Conservation (phyloP, 2,797 vertebrate species). For the Pseudochromis fuscus region DNA sequence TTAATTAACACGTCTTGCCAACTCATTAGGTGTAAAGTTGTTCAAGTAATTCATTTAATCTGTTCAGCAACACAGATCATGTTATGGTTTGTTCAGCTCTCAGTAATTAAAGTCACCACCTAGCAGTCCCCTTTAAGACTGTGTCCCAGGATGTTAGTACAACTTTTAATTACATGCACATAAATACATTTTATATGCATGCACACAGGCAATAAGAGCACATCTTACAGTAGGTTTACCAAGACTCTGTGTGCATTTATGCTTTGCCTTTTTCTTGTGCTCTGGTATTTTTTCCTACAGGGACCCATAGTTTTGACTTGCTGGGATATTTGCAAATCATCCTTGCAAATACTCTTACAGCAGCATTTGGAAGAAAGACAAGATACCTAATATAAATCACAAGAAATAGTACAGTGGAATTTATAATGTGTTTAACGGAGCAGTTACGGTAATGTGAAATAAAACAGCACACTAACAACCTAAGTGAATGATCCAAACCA, state of each 20-base stretch:
- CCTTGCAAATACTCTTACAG: neutral
- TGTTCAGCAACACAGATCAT: too few species aligned
- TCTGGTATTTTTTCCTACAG: conserved; percentile 19
- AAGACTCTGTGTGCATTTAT: too few species aligned
- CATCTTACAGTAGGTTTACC: neutral
- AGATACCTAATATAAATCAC: too few species aligned
- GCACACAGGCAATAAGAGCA: neutral
- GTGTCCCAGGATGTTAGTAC: neutral
- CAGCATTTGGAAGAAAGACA: too few species aligned
- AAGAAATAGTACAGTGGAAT: too few species aligned
- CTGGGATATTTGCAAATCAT: conserved; percentile 32
- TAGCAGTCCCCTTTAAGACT: neutral
- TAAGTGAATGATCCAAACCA: conserved; percentile 28
- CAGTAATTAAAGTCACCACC: too few species aligned
- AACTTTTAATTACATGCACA: neutral
- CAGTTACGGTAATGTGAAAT: too few species aligned
- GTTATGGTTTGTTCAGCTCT: too few species aligned
- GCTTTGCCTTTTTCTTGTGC: too few species aligned
- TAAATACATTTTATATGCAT: neutral
- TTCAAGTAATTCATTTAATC: too few species aligned
- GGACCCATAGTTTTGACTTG: conserved; percentile 36
- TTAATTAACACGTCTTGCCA: conserved; percentile 21
- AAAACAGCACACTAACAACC: too few species aligned
- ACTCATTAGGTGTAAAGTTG: neutral
- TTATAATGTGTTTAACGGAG: too few species aligned